Base-by-base conservation (phyloP, 2,888 invertebrate species). In the Eupithecia pulchellata region DNA sequence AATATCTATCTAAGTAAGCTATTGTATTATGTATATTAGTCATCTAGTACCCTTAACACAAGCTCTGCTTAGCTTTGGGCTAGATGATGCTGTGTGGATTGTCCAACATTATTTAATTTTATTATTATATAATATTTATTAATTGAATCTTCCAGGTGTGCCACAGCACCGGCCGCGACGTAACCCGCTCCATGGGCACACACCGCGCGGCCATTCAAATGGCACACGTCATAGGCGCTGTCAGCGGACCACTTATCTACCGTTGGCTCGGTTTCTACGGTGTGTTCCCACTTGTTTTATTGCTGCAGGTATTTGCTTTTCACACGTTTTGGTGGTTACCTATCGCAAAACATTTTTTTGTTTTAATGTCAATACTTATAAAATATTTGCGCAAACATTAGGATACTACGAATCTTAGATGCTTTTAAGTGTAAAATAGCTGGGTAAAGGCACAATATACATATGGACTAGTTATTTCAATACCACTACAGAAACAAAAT, bases 201-300 rank as follows among this genome's bases (percentile, higher is more conserved):
- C 94, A 94, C 77, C 89, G 94, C 4, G 94, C 94, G 14, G 90
- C 93, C 61, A 91, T 93, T 32, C 94, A 94, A 72, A 89, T 93
- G 69, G 91, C 93, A 2, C 92, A 93, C 76, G 92, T 94, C 42
- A 73, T 91, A 25, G 98, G 98, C 0, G 95, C 97, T 65, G 95
- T 97, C 1, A 84, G 96, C n/a, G 97, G 97, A 20, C 97, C 97
- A 0, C 93, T 97, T n/a, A 90, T 97, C 20, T 96, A 96, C 82
- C 95, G 95, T 65, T 91, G 95, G 81, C 94, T 96, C 52, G 96
- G 96, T 73, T 97, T 96, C 91, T 96, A 96, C 89, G 96, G 97
- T 81, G 96, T 97, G 80, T 97, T 96, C 86, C 95, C 96, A 57
- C 95, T 96, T 87, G 91, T 90, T 82, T 91, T 93, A 86, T 86